Evolutionary conservation across 2,113 vertebrate species (phyloP), one percentile per base, ranked within the genome.

Genomic region (Charadrius vociferus): DNA sequence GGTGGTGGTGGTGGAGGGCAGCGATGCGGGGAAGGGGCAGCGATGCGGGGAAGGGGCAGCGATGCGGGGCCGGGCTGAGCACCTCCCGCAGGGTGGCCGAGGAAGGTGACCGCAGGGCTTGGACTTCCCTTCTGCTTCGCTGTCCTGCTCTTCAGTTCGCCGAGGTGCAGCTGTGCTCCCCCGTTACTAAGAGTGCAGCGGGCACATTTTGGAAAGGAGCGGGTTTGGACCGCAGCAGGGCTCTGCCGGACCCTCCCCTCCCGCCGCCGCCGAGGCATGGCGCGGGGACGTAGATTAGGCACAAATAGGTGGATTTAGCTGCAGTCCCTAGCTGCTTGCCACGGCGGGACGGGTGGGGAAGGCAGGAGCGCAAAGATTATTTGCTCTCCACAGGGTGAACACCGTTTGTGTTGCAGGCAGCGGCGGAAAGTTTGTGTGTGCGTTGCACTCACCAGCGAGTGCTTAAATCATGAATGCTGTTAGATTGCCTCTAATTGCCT

Each of bases 151-250:
- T 21, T 56, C 6, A 4, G 36, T 15, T 41, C 68, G 26, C 8
- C 1, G 2, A 19, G 56, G 10, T 9, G n/a, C 53, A 36, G 53
- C 4, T 3, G 17, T 20, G 55, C 53, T 26, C 39, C 55, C 3
- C n/a, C 0, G 45, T 49, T 34, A 6, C 3, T 30, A 27, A 17
- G 13, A 32, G 18, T 8, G 2, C 27, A 10, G 56, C 1, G 0
- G 62, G 26, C 37, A 27, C 3, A n/a, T 17, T 66, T 17, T 30
- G 36, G 75, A 26, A 32, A 61, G 13, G 3, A 10, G 24, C 5
- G 2, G 14, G 24, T 29, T 18, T 1, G 2, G 67, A 9, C 8
- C 2, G 2, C 23, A 6, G 72, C n/a, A 17, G 3, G 27, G n/a
- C 50, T 14, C 43, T 27, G 50, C 36, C 9, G 6, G 22, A 27